phyloP scores from a whole-genome alignment of 2,797 vertebrate genomes.

The Lepidocolaptes lacrymiger region DNA sequence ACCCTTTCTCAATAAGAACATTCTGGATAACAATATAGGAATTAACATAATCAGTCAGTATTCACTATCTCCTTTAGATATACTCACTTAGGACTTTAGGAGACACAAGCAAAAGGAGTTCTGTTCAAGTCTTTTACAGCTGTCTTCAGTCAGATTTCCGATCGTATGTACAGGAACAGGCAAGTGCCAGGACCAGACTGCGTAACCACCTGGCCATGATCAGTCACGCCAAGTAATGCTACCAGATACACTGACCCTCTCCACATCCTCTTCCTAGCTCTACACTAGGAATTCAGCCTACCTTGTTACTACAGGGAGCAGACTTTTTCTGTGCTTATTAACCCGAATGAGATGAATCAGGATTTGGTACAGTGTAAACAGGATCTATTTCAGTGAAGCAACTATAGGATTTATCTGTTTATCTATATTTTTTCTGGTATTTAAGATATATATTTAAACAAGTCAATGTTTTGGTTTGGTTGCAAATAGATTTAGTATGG shows the following conservation, averaged over 20 bases:
- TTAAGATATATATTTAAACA: neutral
- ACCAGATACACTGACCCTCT: neutral
- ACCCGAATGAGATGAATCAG: neutral
- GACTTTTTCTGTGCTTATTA: neutral
- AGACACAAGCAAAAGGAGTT: neutral
- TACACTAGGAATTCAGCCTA: neutral
- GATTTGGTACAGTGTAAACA: neutral
- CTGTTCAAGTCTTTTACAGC: neutral
- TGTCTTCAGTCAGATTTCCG: slow-evolving; percentile 1
- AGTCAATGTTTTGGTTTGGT: neutral
- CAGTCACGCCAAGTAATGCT: neutral
- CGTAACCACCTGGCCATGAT: slow-evolving; percentile 11
- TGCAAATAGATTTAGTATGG: neutral
- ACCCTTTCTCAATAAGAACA: neutral
- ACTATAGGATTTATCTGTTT: neutral
- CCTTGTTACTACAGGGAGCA: neutral
- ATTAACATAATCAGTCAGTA: neutral
- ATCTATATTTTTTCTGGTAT: neutral
- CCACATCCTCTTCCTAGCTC: neutral
- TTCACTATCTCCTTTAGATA: neutral
- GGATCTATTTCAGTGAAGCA: neutral
- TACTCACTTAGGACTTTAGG: neutral
- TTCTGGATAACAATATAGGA: neutral
- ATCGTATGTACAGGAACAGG: neutral
- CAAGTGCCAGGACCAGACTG: neutral